A percentile compares a stretch with the other conserved stretches of the same genome.
Evolutionary conservation across 2,888 invertebrate species (phyloP).

Genomic region (Lamellibrachia satsuma): DNA sequence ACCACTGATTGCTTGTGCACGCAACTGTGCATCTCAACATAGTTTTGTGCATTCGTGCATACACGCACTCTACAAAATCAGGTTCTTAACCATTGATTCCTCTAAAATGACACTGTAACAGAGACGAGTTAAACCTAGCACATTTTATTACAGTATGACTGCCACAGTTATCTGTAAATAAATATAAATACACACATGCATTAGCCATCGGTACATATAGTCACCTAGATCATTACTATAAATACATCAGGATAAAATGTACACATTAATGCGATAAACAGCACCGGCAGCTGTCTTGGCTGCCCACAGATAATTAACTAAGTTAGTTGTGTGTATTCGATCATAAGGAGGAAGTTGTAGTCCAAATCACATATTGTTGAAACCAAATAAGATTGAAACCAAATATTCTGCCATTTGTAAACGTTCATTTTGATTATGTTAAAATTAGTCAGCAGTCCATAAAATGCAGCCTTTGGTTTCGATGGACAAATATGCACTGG

Average conservation of each 20-base stretch:
- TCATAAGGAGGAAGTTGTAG: background rate
- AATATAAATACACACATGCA: conserved; percentile 17
- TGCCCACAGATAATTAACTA: background rate
- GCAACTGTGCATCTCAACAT: too few relatives aligned
- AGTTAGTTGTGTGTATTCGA: background rate
- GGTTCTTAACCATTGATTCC: too few relatives aligned
- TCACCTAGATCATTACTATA: background rate
- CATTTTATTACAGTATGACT: background rate
- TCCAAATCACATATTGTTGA: background rate
- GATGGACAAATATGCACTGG: background rate
- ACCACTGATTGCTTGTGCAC: too few relatives aligned
- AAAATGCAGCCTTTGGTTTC: conserved; percentile 17
- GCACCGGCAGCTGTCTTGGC: background rate
- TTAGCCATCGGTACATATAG: background rate
- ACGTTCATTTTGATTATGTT: background rate
- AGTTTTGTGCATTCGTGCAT: too few relatives aligned
- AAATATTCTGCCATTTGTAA: background rate
- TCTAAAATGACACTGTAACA: background rate
- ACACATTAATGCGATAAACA: conserved; percentile 8
- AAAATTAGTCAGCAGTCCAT: background rate
- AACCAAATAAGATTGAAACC: conserved; percentile 4
- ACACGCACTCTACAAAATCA: too few relatives aligned
- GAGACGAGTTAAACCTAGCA: conserved; percentile 5
- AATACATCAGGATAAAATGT: background rate
- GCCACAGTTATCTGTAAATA: background rate